Evolutionary conservation across 2,797 vertebrate species (phyloP), one percentile per base, ranked within the genome.

Genomic region (Paramormyrops hopkinsi): DNA sequence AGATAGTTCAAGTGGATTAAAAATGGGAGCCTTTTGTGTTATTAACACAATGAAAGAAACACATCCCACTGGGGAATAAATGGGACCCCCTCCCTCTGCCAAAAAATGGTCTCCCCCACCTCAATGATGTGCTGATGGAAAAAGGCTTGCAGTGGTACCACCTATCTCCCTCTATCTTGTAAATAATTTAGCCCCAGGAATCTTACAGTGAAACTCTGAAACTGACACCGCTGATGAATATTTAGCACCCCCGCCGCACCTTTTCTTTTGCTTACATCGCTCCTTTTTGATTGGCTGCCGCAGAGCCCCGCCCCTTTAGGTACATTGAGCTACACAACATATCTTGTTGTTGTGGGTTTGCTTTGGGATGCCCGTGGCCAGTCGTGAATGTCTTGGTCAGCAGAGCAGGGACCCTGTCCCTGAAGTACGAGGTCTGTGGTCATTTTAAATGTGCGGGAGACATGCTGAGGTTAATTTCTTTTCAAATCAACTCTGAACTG

Each of bases 141-240:
- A 86, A 73, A 89, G 12, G 6, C 88, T 56, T n/a, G 44, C 48
- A 44, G 33, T 51, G 33, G 37, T 88, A 37, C 25, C 86, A 69
- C 37, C 89, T 86, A 33, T 88, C 91, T 90, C 46, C 86, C 54
- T 87, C 91, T 91, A 90, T 59, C 90, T 89, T 89, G 89, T 89
- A 90, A 91, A 91, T 92, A 94, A 94, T 93, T 92, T 90, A 93
- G 89, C 65, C 73, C 54, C 51, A 53, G 48, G 79, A 83, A 92
- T 86, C 90, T 91, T 89, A 91, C 91, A 90, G 92, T 92, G 92
- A 91, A 92, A 76, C 88, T 51, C 93, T 87, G 91, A 94, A 91
- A 94, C 92, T 91, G 92, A 94, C 93, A 94, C 93, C 91, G 59
- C 79, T 89, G 76, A 94, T 95, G 91, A 95, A 95, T 96, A 95